A percentile compares a stretch with the other conserved stretches of the same genome.
These are phyloP conservation scores for Pempheris klunzingeri DNA, from an alignment of 2,797 vertebrate genomes.

Conservation along the genomic window DNA sequence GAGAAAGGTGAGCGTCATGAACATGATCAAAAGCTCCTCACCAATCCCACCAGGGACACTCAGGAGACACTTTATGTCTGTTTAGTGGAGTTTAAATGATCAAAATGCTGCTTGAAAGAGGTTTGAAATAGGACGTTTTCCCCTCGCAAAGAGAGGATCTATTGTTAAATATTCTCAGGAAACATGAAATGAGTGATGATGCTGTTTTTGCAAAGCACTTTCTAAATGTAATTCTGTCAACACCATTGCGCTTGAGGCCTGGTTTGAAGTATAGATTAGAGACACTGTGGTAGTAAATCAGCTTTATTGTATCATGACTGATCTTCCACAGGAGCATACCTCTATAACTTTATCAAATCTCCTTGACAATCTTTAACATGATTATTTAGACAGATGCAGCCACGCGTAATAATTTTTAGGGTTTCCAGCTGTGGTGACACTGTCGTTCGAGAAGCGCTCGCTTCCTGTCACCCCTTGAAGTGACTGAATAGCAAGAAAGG, in stretches of 20 bases:
- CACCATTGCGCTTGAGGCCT: neutral
- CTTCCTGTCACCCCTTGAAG: conserved; percentile 26
- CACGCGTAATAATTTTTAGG: neutral
- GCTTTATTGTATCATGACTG: neutral
- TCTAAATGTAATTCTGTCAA: neutral
- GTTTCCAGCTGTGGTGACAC: conserved; percentile 23
- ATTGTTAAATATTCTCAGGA: neutral
- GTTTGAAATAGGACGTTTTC: neutral
- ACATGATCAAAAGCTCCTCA: neutral
- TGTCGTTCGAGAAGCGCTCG: conserved; percentile 16
- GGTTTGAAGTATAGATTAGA: neutral
- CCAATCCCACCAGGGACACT: neutral
- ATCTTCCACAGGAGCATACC: neutral
- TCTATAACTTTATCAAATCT: neutral
- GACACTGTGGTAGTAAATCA: neutral
- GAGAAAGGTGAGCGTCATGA: conserved; percentile 90
- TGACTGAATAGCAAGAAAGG: conserved; percentile 28
- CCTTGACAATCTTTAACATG: neutral
- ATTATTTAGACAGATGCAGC: neutral
- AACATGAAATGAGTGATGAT: neutral
- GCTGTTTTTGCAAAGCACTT: neutral
- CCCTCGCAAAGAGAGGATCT: neutral
- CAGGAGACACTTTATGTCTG: neutral
- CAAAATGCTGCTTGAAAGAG: neutral
- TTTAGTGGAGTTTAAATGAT: neutral